A percentile compares a stretch with the other conserved stretches of the same genome.
Conservation (phyloP, 1,140 invertebrate species). For the Colletes gigas region DNA sequence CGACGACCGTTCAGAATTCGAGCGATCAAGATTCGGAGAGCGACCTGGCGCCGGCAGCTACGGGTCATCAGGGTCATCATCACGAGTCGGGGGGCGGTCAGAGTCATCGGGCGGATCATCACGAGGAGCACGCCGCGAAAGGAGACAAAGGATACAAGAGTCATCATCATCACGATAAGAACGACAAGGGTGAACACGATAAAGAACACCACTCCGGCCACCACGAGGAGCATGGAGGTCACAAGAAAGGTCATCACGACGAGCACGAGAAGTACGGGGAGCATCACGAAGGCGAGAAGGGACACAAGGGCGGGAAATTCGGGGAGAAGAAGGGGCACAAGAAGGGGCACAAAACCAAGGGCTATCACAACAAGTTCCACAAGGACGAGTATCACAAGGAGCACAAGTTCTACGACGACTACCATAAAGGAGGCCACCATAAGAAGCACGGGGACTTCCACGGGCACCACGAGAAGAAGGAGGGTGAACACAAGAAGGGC, state of each 20-base stretch:
- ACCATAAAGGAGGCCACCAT: slow-evolving; percentile 88
- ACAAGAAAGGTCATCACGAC: slow-evolving; percentile 89
- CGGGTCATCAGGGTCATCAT: slow-evolving; percentile 78
- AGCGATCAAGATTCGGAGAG: background rate
- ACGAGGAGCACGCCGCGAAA: slow-evolving; percentile 85
- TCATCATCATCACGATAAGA: slow-evolving; percentile 85
- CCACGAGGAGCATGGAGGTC: slow-evolving; percentile 87
- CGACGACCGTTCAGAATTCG: no score
- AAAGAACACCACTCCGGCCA: slow-evolving; percentile 79
- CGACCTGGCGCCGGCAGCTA: slow-evolving; percentile 73
- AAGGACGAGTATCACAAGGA: slow-evolving; percentile 92
- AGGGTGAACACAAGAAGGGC: slow-evolving; percentile 87
- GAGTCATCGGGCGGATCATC: slow-evolving; percentile 84
- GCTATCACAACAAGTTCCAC: slow-evolving; percentile 90
- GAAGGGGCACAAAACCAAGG: slow-evolving; percentile 87
- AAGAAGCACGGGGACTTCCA: slow-evolving; percentile 86
- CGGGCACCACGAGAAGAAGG: slow-evolving; percentile 86
- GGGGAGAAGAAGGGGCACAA: slow-evolving; percentile 90
- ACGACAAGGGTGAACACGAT: slow-evolving; percentile 85
- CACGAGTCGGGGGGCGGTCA: slow-evolving; percentile 85
- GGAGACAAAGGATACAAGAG: slow-evolving; percentile 86
- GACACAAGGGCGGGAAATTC: slow-evolving; percentile 88
- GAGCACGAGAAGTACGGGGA: slow-evolving; percentile 85
- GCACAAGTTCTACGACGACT: slow-evolving; percentile 92
- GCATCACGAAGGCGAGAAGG: slow-evolving; percentile 88